Conservation (phyloP, 2,113 vertebrate genomes). For the Kobus ellipsiprymnus region DNA sequence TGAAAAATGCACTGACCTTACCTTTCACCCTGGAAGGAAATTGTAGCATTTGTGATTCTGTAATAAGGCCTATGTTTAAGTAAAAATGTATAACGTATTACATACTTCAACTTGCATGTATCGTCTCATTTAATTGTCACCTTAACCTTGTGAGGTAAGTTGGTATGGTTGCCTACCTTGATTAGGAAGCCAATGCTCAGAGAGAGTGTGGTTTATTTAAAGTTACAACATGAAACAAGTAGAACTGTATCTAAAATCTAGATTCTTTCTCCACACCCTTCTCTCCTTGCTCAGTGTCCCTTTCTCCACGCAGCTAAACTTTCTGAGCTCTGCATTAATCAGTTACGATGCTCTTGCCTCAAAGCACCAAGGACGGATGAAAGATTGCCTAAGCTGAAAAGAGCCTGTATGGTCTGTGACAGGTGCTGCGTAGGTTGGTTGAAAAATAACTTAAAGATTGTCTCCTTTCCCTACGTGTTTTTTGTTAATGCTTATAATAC, state of each 20-base stretch:
- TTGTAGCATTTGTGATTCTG: neutral
- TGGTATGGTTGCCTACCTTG: neutral
- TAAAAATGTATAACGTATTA: neutral
- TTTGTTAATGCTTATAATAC: constrained; percentile 64
- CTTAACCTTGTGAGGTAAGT: neutral
- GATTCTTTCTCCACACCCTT: neutral
- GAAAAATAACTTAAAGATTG: constrained; percentile 66
- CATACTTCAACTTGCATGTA: neutral
- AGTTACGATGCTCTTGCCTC: constrained; percentile 25
- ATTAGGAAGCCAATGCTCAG: neutral
- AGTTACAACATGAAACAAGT: neutral
- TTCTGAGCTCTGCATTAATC: neutral
- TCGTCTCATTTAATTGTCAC: neutral
- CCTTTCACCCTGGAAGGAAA: neutral
- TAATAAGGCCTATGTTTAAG: neutral
- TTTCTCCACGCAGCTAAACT: neutral
- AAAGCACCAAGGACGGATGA: neutral
- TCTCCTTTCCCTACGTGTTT: constrained; percentile 50
- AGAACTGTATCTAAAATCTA: neutral
- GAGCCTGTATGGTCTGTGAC: constrained; percentile 51
- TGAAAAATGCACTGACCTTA: neutral
- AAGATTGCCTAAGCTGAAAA: constrained; percentile 49
- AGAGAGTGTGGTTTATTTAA: constrained; percentile 24
- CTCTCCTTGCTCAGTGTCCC: neutral
- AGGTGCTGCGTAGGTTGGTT: constrained; percentile 66